Evolutionary conservation across 1,140 invertebrate species (phyloP).

Genomic region (Gryon sp.): DNA sequence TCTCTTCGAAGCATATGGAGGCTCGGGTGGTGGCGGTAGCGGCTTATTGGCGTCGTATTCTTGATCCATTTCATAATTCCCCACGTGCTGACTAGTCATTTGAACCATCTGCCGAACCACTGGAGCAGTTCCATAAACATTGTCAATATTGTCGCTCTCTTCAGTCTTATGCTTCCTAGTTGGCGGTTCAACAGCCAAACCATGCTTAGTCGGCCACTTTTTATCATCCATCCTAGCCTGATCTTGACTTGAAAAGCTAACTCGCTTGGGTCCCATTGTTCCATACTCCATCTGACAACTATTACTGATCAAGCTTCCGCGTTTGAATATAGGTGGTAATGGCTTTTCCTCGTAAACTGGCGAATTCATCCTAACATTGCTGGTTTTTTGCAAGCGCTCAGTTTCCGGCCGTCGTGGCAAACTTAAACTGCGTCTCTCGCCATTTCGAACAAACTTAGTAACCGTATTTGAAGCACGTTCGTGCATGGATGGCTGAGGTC

Average conservation of each 20-base stretch:
- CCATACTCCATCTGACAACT: slow-evolving; percentile 70
- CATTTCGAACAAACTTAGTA: slow-evolving; percentile 67
- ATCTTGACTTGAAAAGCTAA: slow-evolving; percentile 78
- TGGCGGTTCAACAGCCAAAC: slow-evolving; percentile 80
- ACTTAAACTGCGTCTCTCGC: slow-evolving; percentile 65
- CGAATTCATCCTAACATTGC: slow-evolving; percentile 8
- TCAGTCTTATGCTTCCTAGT: slow-evolving; percentile 75
- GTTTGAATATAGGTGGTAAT: slow-evolving; percentile 79
- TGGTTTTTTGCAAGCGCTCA: slow-evolving; percentile 23
- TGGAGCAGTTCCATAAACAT: slow-evolving; percentile 53
- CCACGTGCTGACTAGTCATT: slow-evolving; percentile 1
- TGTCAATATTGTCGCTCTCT: slow-evolving; percentile 24
- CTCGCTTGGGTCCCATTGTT: slow-evolving; percentile 75
- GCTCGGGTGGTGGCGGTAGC: slow-evolving; percentile 69
- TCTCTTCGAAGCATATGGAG: slow-evolving; percentile 40
- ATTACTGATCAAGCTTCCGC: slow-evolving; percentile 78
- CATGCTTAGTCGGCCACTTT: slow-evolving; percentile 80
- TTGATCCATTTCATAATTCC: slow-evolving; percentile 32
- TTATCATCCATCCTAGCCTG: slow-evolving; percentile 59
- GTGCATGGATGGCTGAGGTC: slow-evolving; percentile 72
- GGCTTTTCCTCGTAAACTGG: slow-evolving; percentile 65
- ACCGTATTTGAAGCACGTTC: slow-evolving; percentile 45
- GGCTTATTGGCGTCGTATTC: slow-evolving; percentile 74
- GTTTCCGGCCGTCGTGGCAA: slow-evolving; percentile 48
- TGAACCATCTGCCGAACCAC: slow-evolving; percentile 20